These are phyloP conservation scores for Trichomalopsis sarcophagae DNA, from an alignment of 1,140 invertebrate genomes.

Conservation along the genomic window DNA sequence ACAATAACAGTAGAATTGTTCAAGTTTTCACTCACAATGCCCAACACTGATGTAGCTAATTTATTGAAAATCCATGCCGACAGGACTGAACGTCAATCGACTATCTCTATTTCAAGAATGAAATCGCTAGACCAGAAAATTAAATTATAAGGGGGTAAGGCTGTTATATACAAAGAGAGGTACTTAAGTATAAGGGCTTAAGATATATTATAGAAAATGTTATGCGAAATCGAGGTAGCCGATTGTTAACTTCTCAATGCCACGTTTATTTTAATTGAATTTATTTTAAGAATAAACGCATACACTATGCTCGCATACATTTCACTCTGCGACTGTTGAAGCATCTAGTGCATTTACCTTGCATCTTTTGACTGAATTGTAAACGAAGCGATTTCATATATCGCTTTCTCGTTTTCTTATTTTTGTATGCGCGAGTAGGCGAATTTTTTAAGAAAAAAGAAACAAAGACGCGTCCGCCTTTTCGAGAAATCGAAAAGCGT, in stretches of 20 bases:
- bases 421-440: neutral
- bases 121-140: neutral
- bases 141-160: neutral
- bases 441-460: neutral
- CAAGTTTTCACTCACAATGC: neutral
- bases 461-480: neutral
- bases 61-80: neutral
- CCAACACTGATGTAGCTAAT: neutral
- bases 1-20: neutral
- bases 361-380: neutral
- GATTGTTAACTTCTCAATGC: neutral
- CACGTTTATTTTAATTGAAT: neutral
- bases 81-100: neutral
- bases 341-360: neutral
- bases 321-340: neutral
- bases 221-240: neutral
- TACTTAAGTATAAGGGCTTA: too few species aligned
- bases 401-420: neutral
- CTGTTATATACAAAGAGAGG: too few species aligned
- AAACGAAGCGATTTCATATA: neutral
- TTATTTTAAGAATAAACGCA: neutral
- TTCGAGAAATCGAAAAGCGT: neutral
- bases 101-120: neutral
- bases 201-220: too few species aligned
- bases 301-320: neutral